These are phyloP conservation scores for Microcebus griseorufus DNA, from an alignment of 2,113 vertebrate genomes.

Conservation along the genomic window DNA sequence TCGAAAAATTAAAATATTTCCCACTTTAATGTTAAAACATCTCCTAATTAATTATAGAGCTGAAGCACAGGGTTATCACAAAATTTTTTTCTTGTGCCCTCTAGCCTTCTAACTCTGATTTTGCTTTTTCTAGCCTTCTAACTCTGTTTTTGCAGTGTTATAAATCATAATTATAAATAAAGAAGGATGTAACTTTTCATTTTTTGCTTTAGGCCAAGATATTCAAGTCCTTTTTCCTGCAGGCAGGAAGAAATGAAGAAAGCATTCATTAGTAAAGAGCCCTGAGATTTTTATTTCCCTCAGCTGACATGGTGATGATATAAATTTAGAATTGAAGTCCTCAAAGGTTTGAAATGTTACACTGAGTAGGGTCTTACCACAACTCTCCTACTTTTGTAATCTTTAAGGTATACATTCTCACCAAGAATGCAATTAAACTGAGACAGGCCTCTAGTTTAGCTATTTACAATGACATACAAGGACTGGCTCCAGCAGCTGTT, in stretches of 20 bases:
- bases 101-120: neutral
- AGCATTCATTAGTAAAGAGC: neutral
- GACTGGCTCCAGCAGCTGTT: neutral
- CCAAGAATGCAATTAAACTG: neutral
- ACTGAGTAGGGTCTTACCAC: neutral
- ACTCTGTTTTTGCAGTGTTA: neutral
- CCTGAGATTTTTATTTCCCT: slow-evolving; percentile 16
- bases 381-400: neutral
- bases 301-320: neutral
- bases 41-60: slow-evolving; percentile 28
- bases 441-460: neutral
- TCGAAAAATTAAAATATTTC: slow-evolving; percentile 3
- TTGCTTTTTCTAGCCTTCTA: neutral
- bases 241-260: slow-evolving; percentile 32
- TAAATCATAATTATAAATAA: neutral
- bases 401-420: neutral
- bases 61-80: neutral
- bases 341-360: neutral
- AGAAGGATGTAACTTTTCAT: neutral
- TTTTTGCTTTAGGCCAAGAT: neutral
- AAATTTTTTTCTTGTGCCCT: neutral
- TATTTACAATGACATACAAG: neutral
- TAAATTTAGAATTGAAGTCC: slow-evolving; percentile 26
- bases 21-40: slow-evolving; percentile 35
- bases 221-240: neutral